Conservation (phyloP, 2,888 invertebrate species). For the Pandemis cinnamomeana region DNA sequence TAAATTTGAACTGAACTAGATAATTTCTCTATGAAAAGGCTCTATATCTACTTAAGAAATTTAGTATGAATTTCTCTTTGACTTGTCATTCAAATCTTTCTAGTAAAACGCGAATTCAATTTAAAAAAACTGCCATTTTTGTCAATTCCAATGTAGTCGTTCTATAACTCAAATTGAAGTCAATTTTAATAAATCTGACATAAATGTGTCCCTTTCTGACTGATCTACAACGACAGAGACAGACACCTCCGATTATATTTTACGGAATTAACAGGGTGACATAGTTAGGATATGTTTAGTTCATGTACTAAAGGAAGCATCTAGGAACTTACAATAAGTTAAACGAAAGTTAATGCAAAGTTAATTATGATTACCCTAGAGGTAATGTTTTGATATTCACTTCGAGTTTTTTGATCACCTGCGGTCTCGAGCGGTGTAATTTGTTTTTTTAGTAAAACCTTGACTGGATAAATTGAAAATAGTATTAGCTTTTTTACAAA, state of each 20-base stretch:
- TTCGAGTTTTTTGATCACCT: neutral
- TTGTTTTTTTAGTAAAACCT: slow-evolving; percentile 7
- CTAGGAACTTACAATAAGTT: slow-evolving; percentile 41
- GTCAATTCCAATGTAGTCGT: neutral
- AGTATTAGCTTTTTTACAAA: too few species aligned
- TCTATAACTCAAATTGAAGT: neutral
- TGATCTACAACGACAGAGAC: neutral
- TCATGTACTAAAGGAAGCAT: slow-evolving; percentile 60
- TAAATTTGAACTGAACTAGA: too few species aligned
- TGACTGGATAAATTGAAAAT: too few species aligned
- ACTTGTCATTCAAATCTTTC: slow-evolving; percentile 6
- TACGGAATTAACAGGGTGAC: slow-evolving; percentile 66
- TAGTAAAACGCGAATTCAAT: neutral
- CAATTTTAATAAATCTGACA: neutral
- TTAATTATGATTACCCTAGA: slow-evolving; percentile 17
- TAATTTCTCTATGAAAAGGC: too few species aligned
- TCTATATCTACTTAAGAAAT: too few species aligned
- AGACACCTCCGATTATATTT: neutral
- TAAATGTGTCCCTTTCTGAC: neutral
- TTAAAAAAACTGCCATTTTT: neutral
- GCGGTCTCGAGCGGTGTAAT: neutral
- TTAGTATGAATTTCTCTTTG: neutral
- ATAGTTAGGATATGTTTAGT: slow-evolving; percentile 49
- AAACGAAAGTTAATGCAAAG: slow-evolving; percentile 34
- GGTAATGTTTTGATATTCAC: neutral